Percentiles rank a stretch among this genome's conserved stretches.
phyloP scores from a whole-genome alignment of 2,888 invertebrate genomes.

The Pomacea canaliculata region DNA sequence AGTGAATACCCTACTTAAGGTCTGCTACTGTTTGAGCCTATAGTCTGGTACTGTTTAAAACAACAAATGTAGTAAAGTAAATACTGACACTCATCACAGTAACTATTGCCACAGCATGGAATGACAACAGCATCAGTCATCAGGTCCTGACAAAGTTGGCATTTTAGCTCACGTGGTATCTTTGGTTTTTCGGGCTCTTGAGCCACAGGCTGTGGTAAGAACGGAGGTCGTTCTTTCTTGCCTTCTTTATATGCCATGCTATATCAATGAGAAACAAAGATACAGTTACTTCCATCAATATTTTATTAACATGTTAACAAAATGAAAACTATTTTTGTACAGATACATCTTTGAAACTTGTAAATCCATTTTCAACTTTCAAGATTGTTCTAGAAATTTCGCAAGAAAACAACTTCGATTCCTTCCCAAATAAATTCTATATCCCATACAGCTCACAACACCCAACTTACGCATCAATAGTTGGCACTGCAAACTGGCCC shows the following conservation, averaged over 20 bases:
- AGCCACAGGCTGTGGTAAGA: slow-evolving; percentile 71
- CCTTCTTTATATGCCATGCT: slow-evolving; percentile 85
- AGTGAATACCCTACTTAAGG: no score
- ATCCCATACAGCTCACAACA: no score
- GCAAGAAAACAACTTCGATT: no score
- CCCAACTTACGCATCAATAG: slow-evolving; percentile 84
- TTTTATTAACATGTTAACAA: no score
- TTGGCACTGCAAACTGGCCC: slow-evolving; percentile 89
- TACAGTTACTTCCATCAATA: not conserved
- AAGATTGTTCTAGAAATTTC: no score
- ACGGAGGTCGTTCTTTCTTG: slow-evolving; percentile 79
- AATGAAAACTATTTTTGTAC: no score
- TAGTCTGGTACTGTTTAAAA: no score
- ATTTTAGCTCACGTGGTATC: slow-evolving; percentile 91
- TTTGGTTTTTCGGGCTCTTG: slow-evolving; percentile 38
- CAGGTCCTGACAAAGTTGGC: slow-evolving; percentile 91
- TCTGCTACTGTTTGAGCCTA: no score
- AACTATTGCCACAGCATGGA: slow-evolving; percentile 97
- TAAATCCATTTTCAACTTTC: no score
- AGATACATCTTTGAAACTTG: no score
- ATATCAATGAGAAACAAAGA: slow-evolving; percentile 26
- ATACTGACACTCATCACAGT: slow-evolving; percentile 95
- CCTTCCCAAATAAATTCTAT: no score
- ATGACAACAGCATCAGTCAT: slow-evolving; percentile 97
- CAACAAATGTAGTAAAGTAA: not conserved